Evolutionary conservation across 2,797 vertebrate species (phyloP), one percentile per base, ranked within the genome.

Genomic region (Leuciscus waleckii): DNA sequence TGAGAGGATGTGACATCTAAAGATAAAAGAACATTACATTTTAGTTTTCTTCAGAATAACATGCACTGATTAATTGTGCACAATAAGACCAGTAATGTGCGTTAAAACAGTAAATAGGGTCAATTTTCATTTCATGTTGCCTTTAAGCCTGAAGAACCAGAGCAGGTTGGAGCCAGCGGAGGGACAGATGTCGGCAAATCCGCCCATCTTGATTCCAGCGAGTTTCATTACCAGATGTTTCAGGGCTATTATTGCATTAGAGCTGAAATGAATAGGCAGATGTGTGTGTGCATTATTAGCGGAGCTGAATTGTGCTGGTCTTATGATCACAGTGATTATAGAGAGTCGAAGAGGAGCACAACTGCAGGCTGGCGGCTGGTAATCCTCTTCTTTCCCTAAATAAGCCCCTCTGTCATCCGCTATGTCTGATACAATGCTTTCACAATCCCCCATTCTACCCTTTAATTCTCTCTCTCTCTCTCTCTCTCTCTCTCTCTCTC

Each of bases 191-290:
- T 76, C 21, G 23, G 65, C 65, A 89, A 83, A 86, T 88, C 77
- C 92, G 90, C 91, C 93, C 90, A 82, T 90, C 93, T 94, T 94
- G 94, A 95, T 95, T 94, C 91, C 91, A 90, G 56, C 90, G 93
- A 94, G 92, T 87, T 91, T 93, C 92, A 93, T 92, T 91, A 95
- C 91, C 95, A 95, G 95, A 94, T 95, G 94, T 95, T 95, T 94
- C 91, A 95, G 94, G 92, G 93, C 94, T 94, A 93, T 96, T 94
- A 95, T 93, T 92, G 94, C 92, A 94, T 96, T 94, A 94, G 91
- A 90, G 92, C 89, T 92, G 90, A 94, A 93, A 94, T 94, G 91
- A 93, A 93, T 92, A 94, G 94, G 91, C 95, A 95, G 94, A 96
- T 96, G 95, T 94, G 93, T 93, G 95, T 94, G 93, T 93, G 88